Base-by-base conservation (phyloP, 2,797 vertebrate genomes). In the Rhinophrynus dorsalis region DNA sequence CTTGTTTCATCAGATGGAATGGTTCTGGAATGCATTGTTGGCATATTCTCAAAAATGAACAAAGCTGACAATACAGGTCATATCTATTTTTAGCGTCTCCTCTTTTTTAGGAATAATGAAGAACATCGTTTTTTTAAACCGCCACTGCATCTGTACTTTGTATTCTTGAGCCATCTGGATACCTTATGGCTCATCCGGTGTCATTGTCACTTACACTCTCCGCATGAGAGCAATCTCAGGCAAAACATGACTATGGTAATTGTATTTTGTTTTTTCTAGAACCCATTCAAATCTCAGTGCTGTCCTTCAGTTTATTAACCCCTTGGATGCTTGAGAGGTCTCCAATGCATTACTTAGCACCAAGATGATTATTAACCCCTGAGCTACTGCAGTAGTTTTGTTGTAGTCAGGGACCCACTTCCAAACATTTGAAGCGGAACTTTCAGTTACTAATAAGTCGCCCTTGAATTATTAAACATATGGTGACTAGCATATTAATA, bases 81-180 rank as follows among this genome's bases (percentile, higher is more conserved):
- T 2, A 12, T 33, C 32, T 35, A 35, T 20, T 15, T 56, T 2
- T 56, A 37, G 15, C 30, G 35, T 15, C 12, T 59, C 1, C 20
- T 2, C 6, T 13, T 35, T 54, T 54, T 45, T 40, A 54, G 26
- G 17, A 37, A 38, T 52, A 38, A 18, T 65, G 33, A 23, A 64
- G 32, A 51, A 38, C 26, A n/a, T 23, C n/a, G 6, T 66, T 32
- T 15, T 1, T 55, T n/a, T n/a, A n/a, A 54, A 42, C 48, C 35
- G 52, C 62, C 48, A 42, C 38, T 24, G 37, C 52, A 57, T 45
- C 29, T 32, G 38, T 45, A 56, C 40, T 42, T 51, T 47, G 29
- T 45, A 23, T 56, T 67, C 37, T 57, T 1, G 6, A 47, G 52
- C 64, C 64, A 67, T 57, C 54, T 67, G 64, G 52, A 18, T 27